Base-by-base conservation (phyloP, 2,113 vertebrate species). In the Vombatus ursinus region DNA sequence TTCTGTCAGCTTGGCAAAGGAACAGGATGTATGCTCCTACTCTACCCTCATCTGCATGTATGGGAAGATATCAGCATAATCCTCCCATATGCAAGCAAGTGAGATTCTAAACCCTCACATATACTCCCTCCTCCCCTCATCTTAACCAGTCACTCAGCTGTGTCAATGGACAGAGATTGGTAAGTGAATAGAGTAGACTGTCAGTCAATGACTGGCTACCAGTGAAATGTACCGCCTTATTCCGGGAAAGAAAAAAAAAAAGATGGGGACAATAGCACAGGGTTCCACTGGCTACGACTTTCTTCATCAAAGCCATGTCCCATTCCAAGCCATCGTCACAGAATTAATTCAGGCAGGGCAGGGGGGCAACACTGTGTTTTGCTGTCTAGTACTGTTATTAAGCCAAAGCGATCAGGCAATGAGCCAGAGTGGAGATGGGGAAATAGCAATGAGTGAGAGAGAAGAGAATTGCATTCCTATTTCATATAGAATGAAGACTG, bases 391-490 rank as follows among this genome's bases (percentile, higher is more conserved):
- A 93, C 53, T 94, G 90, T 49, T 90, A 94, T 84, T 4, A 94
- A 97, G 89, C 49, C 95, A 96, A 84, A 93, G 47, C 91, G 94
- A 23, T 92, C 50, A 52, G 98, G 96, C 95, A 96, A 0, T 5
- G 89, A 51, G 92, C 95, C 96, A 97, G 84, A 49, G 28, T 96
- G 52, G 95, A 94, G 96, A 91, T 23, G 10, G 93, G 93, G 93
- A 97, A 77, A 94, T 90, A 95, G 49, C 52, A 96, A 97, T 94
- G 94, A 97, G 92, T n/a, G 93, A 89, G 57, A 95, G 89, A 0
- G 68, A 89, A 96, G 94, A 95, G 95, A 98, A 98, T 95, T 92
- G 54, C 94, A 97, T 91, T 96, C 97, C 96, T 97, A 97, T 95
- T 8, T 97, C 95, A 93, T 23, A 98, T 97, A 96, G 97, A 92